A percentile compares a stretch with the other conserved stretches of the same genome.
These are phyloP conservation scores for Leptopilina drosophilae DNA, from an alignment of 2,888 invertebrate genomes.

Conservation along the genomic window DNA sequence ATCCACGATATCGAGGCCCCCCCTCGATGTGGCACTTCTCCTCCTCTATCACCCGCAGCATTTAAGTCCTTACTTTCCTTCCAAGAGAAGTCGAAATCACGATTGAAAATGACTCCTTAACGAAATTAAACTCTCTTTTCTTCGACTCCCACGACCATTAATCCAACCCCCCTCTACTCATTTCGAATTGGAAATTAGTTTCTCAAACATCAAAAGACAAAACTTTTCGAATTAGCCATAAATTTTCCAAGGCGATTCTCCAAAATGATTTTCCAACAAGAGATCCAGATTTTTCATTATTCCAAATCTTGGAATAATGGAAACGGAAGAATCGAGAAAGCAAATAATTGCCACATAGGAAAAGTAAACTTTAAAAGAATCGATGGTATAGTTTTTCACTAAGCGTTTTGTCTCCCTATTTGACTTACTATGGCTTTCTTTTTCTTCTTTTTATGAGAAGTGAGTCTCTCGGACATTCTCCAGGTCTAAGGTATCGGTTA, in stretches of 20 bases:
- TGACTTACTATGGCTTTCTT: conserved; percentile 23
- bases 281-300: no score
- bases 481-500: conserved; percentile 28
- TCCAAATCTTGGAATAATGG: no score
- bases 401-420: conserved; percentile 11
- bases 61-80: conserved; percentile 32
- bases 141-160: conserved; percentile 1
- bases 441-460: conserved; percentile 23
- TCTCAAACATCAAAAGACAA: background rate
- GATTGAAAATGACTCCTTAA: conserved; percentile 41
- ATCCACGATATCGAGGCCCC: conserved; percentile 50
- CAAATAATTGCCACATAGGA: background rate
- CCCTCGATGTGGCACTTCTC: no score
- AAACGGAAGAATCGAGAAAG: no score
- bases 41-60: background rate
- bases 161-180: background rate
- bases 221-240: background rate
- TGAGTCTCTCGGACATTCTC: conserved; percentile 27
- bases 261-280: background rate
- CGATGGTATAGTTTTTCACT: background rate
- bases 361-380: background rate
- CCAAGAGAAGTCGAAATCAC: conserved; percentile 49
- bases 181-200: background rate
- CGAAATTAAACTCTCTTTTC: conserved; percentile 13
- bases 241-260: no score